These are phyloP conservation scores for Musca vetustissima DNA, from an alignment of 1,140 invertebrate genomes.

Conservation along the genomic window DNA sequence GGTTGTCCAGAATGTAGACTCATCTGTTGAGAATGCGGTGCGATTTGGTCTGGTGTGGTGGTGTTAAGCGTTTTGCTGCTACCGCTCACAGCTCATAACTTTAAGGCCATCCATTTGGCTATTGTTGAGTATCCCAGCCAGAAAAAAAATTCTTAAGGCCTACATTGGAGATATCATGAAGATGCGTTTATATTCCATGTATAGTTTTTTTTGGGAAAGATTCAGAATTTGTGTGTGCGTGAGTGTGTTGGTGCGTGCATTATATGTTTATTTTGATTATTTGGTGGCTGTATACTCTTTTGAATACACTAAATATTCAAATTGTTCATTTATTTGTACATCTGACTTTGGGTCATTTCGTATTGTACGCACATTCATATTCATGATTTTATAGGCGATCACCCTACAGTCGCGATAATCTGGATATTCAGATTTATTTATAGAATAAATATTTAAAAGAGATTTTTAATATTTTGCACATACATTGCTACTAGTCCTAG, in stretches of 20 bases:
- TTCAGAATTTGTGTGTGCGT: background rate
- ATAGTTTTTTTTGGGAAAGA: no score
- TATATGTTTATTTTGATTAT: conserved; percentile 4
- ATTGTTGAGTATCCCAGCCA: background rate
- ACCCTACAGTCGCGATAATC: no score
- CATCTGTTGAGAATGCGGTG: conserved; percentile 3
- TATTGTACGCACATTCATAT: background rate
- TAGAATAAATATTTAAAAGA: no score
- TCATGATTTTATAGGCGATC: background rate
- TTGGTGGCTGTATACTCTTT: conserved; percentile 1
- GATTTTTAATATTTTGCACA: no score
- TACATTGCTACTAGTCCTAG: no score
- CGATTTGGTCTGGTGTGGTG: no score
- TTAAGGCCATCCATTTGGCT: conserved; percentile 19
- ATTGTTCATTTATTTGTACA: conserved; percentile 1
- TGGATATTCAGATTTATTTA: no score
- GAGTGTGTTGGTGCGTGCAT: background rate
- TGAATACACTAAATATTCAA: conserved; percentile 19
- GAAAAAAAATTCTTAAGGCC: background rate
- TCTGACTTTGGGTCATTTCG: background rate
- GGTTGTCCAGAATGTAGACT: background rate
- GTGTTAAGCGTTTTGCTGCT: conserved; percentile 19
- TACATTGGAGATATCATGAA: background rate
- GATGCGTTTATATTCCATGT: background rate
- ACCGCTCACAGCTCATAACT: conserved; percentile 22